Base-by-base conservation (phyloP, 2,888 invertebrate species). In the Lasioglossum calceatum region DNA sequence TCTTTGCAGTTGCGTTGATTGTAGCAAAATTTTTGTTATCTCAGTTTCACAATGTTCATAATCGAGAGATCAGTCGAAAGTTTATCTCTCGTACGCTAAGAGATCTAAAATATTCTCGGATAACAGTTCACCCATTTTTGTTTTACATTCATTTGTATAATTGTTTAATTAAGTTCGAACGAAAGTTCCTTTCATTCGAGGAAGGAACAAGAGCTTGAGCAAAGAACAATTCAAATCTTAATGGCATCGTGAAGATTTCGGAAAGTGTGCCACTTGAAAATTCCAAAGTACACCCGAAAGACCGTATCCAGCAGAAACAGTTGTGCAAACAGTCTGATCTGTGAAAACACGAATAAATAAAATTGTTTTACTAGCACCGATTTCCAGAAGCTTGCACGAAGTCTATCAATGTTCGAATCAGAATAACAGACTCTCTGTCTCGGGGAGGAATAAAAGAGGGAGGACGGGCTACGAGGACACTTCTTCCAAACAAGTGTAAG, bases 401-500 rank as follows among this genome's bases (percentile, higher is more conserved):
- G 50, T 10, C 42, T 23, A 32, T 70, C 27, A 67, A 76, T 81
- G 70, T 58, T 58, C 16, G 54, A 77, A 81, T 58, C 36, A 42
- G 42, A 23, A 16, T 44, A 70, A 44, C n/a, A 64, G 64, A 14
- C 32, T 36, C 4, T 36, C 44, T 5, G 19, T 71, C 44, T 54
- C 19, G 14, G 14, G 76, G 12, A 16, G 54, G 14, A 36, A 36
- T 67, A 8, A 32, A 32, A 23, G 36, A 23, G 27, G 16, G 32
- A 19, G 44, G 19, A 42, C 32, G 4, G 70, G 36, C 16, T 54
- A 12, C 27, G 76, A 61, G n/a, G 58, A 77, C 77, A 72, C 71
- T 81, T 77, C 44, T 2, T 16, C 19, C 23, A 77, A 78, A 81
- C 78, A 78, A 81, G 58, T 10, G 58, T 72, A 36, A 71, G 36